phyloP scores from a whole-genome alignment of 1,140 invertebrate genomes.

The Eciton burchellii region DNA sequence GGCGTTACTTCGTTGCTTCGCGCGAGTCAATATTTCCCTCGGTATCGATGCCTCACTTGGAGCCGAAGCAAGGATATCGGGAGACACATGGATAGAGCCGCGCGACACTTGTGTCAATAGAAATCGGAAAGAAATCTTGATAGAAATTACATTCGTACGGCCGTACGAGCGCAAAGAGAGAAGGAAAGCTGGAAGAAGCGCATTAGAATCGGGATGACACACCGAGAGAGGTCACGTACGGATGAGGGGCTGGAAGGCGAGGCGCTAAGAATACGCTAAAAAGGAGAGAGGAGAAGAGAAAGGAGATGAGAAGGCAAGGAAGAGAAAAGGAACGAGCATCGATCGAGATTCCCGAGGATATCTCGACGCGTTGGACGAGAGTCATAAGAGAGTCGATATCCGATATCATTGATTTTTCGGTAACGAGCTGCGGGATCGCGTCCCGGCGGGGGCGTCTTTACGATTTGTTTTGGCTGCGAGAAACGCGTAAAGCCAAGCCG shows the following conservation, averaged over 20 bases:
- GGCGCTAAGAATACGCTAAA: too few relatives aligned
- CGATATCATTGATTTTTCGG: conserved; percentile 71
- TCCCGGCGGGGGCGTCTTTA: conserved; percentile 74
- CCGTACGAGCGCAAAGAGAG: neutral
- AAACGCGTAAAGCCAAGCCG: conserved; percentile 68
- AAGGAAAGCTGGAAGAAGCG: neutral
- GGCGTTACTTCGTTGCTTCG: neutral
- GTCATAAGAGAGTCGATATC: conserved; percentile 29
- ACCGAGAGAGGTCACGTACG: neutral
- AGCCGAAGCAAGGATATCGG: neutral
- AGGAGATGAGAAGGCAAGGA: too few relatives aligned
- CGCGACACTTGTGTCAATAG: conserved; percentile 62
- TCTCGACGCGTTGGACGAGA: conserved; percentile 23
- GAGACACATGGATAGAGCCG: conserved; percentile 28
- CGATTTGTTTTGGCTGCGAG: conserved; percentile 80
- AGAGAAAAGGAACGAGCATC: too few relatives aligned
- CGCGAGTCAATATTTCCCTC: conserved; percentile 3
- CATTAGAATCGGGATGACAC: neutral
- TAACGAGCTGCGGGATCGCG: conserved; percentile 67
- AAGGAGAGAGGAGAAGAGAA: too few relatives aligned
- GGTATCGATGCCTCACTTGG: conserved; percentile 18
- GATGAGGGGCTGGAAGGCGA: too few relatives aligned
- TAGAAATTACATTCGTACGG: conserved; percentile 25
- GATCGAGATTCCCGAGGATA: neutral
- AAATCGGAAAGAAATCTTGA: conserved; percentile 39